Evolutionary conservation across 2,888 invertebrate genomes (phyloP).

Genomic region (Griposia aprilina): DNA sequence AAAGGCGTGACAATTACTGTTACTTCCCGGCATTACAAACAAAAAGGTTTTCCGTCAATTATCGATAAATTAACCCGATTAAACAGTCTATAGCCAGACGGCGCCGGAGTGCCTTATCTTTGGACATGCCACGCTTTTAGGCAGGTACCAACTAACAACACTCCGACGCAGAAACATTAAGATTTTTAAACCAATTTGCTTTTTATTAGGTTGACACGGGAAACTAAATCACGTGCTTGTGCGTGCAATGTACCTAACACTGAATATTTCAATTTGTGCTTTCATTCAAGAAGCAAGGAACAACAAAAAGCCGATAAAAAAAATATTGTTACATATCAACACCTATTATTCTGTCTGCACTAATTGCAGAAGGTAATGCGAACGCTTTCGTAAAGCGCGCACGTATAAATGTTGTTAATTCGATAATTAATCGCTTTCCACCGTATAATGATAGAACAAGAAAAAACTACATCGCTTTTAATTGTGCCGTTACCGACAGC

Average conservation of each 20-base stretch:
- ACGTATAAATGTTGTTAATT: slow-evolving; percentile 64
- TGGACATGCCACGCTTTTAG: slow-evolving; percentile 89
- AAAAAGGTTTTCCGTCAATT: slow-evolving; percentile 91
- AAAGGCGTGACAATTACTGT: slow-evolving; percentile 91
- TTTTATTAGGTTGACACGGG: slow-evolving; percentile 82
- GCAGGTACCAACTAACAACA: slow-evolving; percentile 86
- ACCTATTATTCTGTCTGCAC: slow-evolving; percentile 36
- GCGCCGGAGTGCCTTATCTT: slow-evolving; percentile 88
- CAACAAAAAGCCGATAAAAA: slow-evolving; percentile 24
- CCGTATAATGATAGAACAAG: slow-evolving; percentile 57
- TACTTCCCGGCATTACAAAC: slow-evolving; percentile 90
- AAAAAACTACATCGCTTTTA: slow-evolving; percentile 63
- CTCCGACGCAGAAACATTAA: slow-evolving; percentile 81
- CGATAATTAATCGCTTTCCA: slow-evolving; percentile 64
- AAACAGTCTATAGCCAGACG: slow-evolving; percentile 87
- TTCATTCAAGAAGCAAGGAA: slow-evolving; percentile 31
- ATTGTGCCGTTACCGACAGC: slow-evolving; percentile 64
- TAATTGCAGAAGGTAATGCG: slow-evolving; percentile 47
- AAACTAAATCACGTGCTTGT: slow-evolving; percentile 57
- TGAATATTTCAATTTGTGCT: slow-evolving; percentile 40
- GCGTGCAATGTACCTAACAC: slow-evolving; percentile 39
- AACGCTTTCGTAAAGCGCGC: slow-evolving; percentile 45
- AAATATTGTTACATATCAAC: slow-evolving; percentile 44
- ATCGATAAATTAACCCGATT: slow-evolving; percentile 91
- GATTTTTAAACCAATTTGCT: slow-evolving; percentile 87